phyloP scores from a whole-genome alignment of 2,113 vertebrate species.

The Burhinus oedicnemus region DNA sequence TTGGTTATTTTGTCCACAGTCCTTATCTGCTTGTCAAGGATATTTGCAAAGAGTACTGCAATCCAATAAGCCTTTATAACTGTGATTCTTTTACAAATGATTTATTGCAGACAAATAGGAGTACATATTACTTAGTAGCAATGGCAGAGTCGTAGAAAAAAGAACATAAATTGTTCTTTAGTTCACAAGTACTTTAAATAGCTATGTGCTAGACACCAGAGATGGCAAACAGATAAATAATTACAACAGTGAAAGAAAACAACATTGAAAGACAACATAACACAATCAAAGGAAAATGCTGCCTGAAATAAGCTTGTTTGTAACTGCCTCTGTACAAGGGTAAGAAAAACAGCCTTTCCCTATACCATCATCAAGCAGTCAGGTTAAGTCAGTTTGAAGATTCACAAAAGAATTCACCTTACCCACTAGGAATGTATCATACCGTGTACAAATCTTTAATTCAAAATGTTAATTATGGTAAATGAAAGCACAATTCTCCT shows the following conservation, averaged over 20 bases:
- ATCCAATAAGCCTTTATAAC: not conserved
- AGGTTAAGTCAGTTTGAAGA: conserved; percentile 26
- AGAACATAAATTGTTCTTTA: conserved; percentile 32
- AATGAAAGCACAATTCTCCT: not conserved
- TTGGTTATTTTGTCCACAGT: not conserved
- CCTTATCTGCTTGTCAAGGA: not conserved
- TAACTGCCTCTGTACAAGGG: not conserved
- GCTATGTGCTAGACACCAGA: conserved; percentile 29
- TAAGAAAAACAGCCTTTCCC: not conserved
- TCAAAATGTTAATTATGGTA: not conserved
- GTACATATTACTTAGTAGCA: not conserved
- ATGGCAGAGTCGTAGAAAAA: not conserved
- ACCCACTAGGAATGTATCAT: not conserved
- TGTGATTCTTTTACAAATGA: not conserved
- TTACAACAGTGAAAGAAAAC: not conserved
- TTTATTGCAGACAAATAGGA: not conserved
- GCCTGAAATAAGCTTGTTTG: conserved; percentile 5
- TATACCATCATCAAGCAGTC: not conserved
- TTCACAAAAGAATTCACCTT: not conserved
- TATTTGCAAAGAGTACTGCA: conserved; percentile 6
- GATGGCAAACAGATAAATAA: conserved; percentile 52
- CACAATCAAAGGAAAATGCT: conserved; percentile 8
- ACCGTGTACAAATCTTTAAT: not conserved
- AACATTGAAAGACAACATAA: conserved; percentile 19
- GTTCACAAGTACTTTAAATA: conserved; percentile 45